phyloP scores from a whole-genome alignment of 2,797 vertebrate species.

The Acridotheres tristis region DNA sequence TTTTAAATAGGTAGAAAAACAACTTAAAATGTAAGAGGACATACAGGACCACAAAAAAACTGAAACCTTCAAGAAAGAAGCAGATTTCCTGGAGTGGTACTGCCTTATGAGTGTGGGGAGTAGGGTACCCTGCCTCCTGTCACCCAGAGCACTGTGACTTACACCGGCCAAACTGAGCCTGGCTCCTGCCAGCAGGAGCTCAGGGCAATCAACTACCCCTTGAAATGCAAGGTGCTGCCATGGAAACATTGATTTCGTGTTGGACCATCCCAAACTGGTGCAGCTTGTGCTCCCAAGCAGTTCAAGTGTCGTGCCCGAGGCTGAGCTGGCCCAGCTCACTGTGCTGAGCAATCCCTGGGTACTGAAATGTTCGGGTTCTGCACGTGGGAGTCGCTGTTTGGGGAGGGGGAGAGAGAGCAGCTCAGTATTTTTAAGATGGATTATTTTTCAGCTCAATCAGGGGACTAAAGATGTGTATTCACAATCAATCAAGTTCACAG shows the following conservation, averaged over 20 bases:
- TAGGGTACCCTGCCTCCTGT: conserved; percentile 34
- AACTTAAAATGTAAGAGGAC: conserved; percentile 8
- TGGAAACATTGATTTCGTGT: not conserved
- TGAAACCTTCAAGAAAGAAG: conserved; percentile 2
- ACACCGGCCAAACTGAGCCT: conserved; percentile 5
- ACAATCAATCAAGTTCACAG: not conserved
- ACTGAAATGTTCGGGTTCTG: not conserved
- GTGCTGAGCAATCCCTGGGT: not conserved
- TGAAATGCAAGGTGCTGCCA: not conserved
- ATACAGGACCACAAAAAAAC: not conserved
- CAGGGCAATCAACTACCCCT: not conserved
- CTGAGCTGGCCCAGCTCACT: not conserved
- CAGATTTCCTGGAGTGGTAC: not conserved
- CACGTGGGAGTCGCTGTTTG: not conserved
- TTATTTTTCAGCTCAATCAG: not conserved
- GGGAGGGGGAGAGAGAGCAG: not conserved
- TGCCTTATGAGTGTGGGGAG: conserved; percentile 17
- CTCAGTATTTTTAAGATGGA: not conserved
- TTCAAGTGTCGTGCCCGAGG: not conserved
- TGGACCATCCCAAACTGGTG: conserved; percentile 15
- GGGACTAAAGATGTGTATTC: not conserved
- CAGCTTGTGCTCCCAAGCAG: conserved; percentile 13
- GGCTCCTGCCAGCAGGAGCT: not conserved
- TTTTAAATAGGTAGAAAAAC: conserved; percentile 58
- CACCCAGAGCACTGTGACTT: conserved; percentile 53